These are phyloP conservation scores for Pungitius pungitius DNA, from an alignment of 2,113 vertebrate species.

Conservation along the genomic window DNA sequence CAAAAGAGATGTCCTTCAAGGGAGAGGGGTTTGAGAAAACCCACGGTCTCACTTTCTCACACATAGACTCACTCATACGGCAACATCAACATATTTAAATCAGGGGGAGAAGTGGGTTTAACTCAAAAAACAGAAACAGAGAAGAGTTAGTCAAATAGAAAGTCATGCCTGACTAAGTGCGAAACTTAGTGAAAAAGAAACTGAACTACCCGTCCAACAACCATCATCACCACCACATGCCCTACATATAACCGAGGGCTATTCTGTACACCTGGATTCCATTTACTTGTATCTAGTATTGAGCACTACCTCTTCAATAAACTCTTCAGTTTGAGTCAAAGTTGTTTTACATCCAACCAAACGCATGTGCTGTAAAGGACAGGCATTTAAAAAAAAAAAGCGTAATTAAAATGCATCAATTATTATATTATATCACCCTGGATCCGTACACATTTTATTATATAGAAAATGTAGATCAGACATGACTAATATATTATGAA, in stretches of 20 bases:
- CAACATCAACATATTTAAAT: background rate
- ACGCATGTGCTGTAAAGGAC: slow-evolving; percentile 4
- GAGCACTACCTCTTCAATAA: background rate
- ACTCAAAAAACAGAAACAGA: background rate
- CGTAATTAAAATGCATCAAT: background rate
- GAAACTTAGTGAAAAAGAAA: slow-evolving; percentile 11
- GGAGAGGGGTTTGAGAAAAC: slow-evolving; percentile 88
- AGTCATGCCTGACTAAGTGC: background rate
- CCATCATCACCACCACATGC: background rate
- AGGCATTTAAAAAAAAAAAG: background rate
- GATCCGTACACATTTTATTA: slow-evolving; percentile 26
- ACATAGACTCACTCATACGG: slow-evolving; percentile 34
- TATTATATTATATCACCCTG: slow-evolving; percentile 51
- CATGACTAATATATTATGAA: background rate
- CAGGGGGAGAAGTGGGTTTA: background rate
- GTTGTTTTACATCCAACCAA: background rate
- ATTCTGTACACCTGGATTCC: background rate
- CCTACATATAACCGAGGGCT: background rate
- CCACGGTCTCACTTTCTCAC: slow-evolving; percentile 42
- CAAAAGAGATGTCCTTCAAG: slow-evolving; percentile 85
- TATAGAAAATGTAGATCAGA: background rate
- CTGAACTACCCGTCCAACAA: background rate
- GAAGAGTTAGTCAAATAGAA: slow-evolving; percentile 6
- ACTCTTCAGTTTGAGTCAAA: background rate
- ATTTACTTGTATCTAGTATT: background rate